A percentile compares a stretch with the other conserved stretches of the same genome.
phyloP scores from a whole-genome alignment of 64 coral and sea anemone species.

The Stichodactyla helianthus region DNA sequence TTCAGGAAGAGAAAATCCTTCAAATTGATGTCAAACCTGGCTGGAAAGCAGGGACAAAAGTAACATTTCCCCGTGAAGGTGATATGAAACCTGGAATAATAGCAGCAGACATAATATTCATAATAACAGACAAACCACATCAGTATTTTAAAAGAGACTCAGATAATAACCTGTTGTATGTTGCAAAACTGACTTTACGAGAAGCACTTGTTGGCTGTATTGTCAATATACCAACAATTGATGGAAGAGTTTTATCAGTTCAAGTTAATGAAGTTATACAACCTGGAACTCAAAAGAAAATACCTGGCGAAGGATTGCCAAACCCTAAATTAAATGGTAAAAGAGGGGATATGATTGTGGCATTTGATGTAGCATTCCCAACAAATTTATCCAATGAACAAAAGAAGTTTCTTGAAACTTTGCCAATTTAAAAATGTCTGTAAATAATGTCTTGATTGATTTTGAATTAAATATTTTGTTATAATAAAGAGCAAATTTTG shows the following conservation, averaged over 20 bases:
- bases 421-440: background rate
- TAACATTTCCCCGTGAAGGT: slow-evolving; percentile 72
- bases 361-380: slow-evolving; percentile 89
- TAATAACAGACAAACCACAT: slow-evolving; percentile 76
- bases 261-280: slow-evolving; percentile 89
- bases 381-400: slow-evolving; percentile 76
- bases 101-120: slow-evolving; percentile 84
- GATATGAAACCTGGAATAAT: slow-evolving; percentile 69
- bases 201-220: slow-evolving; percentile 78
- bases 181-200: slow-evolving; percentile 74
- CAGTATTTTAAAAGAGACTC: slow-evolving; percentile 90
- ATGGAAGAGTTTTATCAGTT: slow-evolving; percentile 64
- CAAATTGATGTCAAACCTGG: slow-evolving; percentile 66
- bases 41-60: slow-evolving; percentile 93
- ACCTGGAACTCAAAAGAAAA: slow-evolving; percentile 83
- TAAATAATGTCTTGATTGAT: background rate
- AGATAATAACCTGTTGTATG: slow-evolving; percentile 85
- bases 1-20: slow-evolving; percentile 50
- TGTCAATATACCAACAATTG: slow-evolving; percentile 71
- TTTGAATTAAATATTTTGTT: background rate
- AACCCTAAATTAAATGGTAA: slow-evolving; percentile 66
- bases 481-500: background rate
- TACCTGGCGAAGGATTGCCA: slow-evolving; percentile 80
- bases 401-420: slow-evolving; percentile 51
- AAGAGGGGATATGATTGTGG: slow-evolving; percentile 82